Evolutionary conservation across 2,797 vertebrate species (phyloP).

Genomic region (Buceros bicornis): DNA sequence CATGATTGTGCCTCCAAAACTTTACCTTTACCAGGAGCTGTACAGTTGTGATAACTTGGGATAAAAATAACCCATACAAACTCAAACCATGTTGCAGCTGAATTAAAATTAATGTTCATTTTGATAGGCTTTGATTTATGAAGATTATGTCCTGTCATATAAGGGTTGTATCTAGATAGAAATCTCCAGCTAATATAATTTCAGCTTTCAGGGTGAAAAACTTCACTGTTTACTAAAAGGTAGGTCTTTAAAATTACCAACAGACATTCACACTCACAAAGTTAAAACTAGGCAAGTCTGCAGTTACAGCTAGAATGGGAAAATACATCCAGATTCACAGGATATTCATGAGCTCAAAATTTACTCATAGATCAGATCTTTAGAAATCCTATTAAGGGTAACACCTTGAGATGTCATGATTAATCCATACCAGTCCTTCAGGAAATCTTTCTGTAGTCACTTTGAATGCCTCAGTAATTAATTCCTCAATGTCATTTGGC

Average conservation of each 20-base stretch:
- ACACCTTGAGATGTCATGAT: slow-evolving; percentile 68
- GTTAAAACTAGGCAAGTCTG: neutral
- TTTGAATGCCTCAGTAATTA: slow-evolving; percentile 62
- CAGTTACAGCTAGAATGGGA: neutral
- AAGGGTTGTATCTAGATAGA: neutral
- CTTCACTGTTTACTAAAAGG: neutral
- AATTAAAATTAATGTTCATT: neutral
- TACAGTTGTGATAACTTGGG: neutral
- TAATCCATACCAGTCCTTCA: slow-evolving; percentile 69
- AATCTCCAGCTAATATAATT: slow-evolving; percentile 6
- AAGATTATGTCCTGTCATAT: neutral
- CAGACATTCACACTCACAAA: neutral
- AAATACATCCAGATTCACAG: neutral
- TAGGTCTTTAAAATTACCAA: neutral
- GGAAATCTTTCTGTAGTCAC: slow-evolving; percentile 58
- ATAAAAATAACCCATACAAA: neutral
- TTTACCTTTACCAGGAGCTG: neutral
- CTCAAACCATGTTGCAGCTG: neutral
- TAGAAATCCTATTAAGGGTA: slow-evolving; percentile 67
- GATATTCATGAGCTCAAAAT: slow-evolving; percentile 45
- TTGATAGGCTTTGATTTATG: neutral
- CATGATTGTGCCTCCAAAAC: neutral
- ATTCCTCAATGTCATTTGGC: slow-evolving; percentile 58
- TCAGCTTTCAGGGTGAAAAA: slow-evolving; percentile 20
- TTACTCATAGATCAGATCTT: slow-evolving; percentile 60